Evolutionary conservation across 2,888 invertebrate species (phyloP), one percentile per base, ranked within the genome.

Genomic region (Lymantria dispar): DNA sequence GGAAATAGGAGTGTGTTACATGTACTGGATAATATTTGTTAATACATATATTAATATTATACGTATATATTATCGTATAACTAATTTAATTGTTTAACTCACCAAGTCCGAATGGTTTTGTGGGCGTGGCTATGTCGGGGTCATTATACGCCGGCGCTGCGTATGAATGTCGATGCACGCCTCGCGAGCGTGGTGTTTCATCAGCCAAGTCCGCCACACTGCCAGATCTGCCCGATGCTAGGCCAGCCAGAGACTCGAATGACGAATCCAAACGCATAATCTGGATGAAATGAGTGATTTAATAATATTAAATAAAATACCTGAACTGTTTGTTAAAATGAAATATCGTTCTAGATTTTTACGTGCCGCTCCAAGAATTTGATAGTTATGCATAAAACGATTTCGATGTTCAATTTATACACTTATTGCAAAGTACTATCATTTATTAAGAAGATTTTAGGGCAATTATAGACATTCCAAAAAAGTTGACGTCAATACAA

Each of bases 71-170:
- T 12, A 8, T 12, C 5, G 8, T 7, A 5, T 2, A 40, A 33
- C 12, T 39, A 11, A 43, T 52, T 15, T n/a, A n/a, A n/a, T n/a
- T n/a, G n/a, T 40, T 22, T 22, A 64, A 88, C 95, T 92, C 93
- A 97, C 97, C 96, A 71, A 97, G 93, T 87, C 96, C 96, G 80
- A 96, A 96, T 3, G 96, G 95, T 88, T 96, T 96, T 46, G 95
- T 93, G 29, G 94, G 94, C 22, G 93, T 88, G 22, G 92, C 75
- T 36, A 92, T 80, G 46, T 93, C 94, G 5, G 92, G 83, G 62
- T 94, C 94, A 62, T 68, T 73, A 65, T 80, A 87, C 40, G 84
- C 70, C 0, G 90, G 90, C 56, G 93, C 93, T 0, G 92, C 93
- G 80, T 93, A 94, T 48, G 93, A 93, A 64, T 93, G 93, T 13